Percentiles rank a stretch among this genome's conserved stretches.
phyloP scores from a whole-genome alignment of 2,797 vertebrate genomes.

The Anisognathus igniventris region DNA sequence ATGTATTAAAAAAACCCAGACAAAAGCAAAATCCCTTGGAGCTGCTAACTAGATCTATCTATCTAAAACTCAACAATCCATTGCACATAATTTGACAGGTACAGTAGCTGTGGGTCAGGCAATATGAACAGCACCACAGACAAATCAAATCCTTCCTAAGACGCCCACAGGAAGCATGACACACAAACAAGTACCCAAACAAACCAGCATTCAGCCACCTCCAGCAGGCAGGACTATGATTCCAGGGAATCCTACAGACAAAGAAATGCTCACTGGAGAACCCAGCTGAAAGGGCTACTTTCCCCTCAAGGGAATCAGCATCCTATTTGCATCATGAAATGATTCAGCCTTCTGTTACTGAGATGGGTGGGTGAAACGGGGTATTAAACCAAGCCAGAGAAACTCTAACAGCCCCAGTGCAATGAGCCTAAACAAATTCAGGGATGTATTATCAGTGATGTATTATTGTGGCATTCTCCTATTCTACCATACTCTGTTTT shows the following conservation, averaged over 20 bases:
- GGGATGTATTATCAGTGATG: background rate
- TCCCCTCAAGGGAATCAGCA: background rate
- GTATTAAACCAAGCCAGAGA: background rate
- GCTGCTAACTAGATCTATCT: background rate
- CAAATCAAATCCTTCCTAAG: background rate
- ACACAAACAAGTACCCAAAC: background rate
- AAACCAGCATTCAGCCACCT: background rate
- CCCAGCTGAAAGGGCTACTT: background rate
- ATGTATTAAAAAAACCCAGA: background rate
- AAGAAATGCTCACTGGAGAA: background rate
- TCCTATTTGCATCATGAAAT: background rate
- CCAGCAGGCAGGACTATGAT: background rate
- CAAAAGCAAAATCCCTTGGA: background rate
- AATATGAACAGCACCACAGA: background rate
- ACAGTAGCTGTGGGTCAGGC: background rate
- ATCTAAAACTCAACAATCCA: background rate
- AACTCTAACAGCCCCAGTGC: background rate
- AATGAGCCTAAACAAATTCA: background rate
- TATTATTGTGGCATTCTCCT: rapidly evolving
- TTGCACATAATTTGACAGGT: background rate
- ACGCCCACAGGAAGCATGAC: background rate
- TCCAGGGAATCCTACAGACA: background rate
- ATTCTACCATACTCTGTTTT: background rate
- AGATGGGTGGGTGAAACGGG: background rate
- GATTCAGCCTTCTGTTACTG: background rate